These are phyloP conservation scores for Lipotes vexillifer DNA, from an alignment of 2,113 vertebrate species.

Conservation along the genomic window DNA sequence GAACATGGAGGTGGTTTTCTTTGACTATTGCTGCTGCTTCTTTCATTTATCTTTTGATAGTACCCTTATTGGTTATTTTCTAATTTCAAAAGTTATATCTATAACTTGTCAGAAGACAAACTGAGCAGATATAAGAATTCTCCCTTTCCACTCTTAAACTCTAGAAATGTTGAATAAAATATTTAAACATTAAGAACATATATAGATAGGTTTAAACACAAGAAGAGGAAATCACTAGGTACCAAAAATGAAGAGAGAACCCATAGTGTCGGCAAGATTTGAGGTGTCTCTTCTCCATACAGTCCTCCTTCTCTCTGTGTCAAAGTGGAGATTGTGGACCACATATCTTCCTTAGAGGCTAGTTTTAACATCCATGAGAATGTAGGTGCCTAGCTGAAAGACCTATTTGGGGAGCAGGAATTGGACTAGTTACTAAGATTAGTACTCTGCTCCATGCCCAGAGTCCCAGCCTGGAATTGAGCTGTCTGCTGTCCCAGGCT, in stretches of 20 bases:
- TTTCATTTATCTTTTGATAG: neutral
- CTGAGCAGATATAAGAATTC: neutral
- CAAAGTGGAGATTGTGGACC: neutral
- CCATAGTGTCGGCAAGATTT: neutral
- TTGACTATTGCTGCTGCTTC: neutral
- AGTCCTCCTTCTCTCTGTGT: neutral
- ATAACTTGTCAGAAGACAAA: neutral
- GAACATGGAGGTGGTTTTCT: neutral
- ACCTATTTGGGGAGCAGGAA: neutral
- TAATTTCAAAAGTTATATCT: neutral
- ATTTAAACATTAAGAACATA: conserved; percentile 9
- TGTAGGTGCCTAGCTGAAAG: neutral
- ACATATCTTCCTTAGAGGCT: neutral
- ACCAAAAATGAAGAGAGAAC: conserved; percentile 6
- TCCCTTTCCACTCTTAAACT: neutral
- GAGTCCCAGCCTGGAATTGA: neutral
- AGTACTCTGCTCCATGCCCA: neutral
- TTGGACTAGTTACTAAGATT: neutral
- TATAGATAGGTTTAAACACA: neutral
- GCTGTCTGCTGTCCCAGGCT: neutral
- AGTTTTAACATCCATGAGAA: neutral
- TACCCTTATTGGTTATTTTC: neutral
- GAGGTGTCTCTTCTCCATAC: neutral
- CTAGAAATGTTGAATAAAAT: neutral
- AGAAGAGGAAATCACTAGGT: neutral